Evolutionary conservation across 2,113 vertebrate genomes (phyloP).

Genomic region (Argyrosomus japonicus): DNA sequence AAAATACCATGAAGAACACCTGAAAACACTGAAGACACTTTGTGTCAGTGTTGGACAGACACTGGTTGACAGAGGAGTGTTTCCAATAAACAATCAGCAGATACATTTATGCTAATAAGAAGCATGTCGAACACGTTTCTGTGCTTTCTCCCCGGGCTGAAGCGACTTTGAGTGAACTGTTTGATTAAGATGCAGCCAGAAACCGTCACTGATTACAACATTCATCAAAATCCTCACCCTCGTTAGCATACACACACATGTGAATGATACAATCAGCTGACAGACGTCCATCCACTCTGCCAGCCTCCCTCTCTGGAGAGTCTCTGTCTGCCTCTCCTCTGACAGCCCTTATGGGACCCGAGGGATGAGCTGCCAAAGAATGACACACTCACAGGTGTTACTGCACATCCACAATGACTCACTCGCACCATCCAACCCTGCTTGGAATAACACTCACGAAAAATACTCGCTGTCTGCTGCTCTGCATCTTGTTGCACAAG

Average conservation of each 20-base stretch:
- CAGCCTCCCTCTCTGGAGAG: background rate
- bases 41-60: no score
- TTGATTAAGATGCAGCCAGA: constrained; percentile 32
- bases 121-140: background rate
- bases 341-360: background rate
- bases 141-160: background rate
- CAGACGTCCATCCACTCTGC: background rate
- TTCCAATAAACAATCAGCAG: background rate
- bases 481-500: background rate
- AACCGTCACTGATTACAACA: constrained; percentile 17
- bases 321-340: constrained; percentile 3
- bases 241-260: background rate
- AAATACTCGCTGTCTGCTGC: background rate
- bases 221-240: background rate
- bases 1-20: no score
- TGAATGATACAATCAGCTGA: constrained; percentile 1
- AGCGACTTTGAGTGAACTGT: constrained; percentile 11
- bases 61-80: no score
- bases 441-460: constrained; percentile 21
- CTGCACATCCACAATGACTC: constrained; percentile 40
- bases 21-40: no score
- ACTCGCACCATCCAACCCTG: constrained; percentile 17
- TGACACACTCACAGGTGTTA: constrained; percentile 49
- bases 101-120: background rate
- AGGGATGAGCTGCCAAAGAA: constrained; percentile 22